These are phyloP conservation scores for Cecropterus lyciades DNA, from an alignment of 1,140 invertebrate species.

Conservation along the genomic window DNA sequence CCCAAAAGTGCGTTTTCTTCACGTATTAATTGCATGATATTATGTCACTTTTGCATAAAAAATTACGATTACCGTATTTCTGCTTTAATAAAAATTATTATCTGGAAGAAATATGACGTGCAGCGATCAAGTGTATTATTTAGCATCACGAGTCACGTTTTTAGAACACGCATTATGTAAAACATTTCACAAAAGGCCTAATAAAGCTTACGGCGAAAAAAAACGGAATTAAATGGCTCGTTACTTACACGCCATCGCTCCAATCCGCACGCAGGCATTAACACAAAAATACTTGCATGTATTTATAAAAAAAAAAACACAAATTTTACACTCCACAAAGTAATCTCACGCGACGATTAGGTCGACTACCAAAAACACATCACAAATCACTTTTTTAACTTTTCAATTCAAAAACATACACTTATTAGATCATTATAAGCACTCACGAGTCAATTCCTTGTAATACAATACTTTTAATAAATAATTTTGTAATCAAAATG, in stretches of 20 bases:
- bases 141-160: constrained; percentile 6
- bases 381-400: constrained; percentile 17
- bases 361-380: constrained; percentile 36
- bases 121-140: not conserved
- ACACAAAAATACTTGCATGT: constrained; percentile 30
- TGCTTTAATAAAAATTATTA: not conserved
- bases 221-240: constrained; percentile 14
- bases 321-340: constrained; percentile 39
- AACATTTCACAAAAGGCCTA: not conserved
- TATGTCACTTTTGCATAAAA: too few relatives aligned
- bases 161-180: constrained; percentile 19
- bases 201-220: constrained; percentile 1
- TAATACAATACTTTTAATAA: constrained; percentile 46
- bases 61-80: too few relatives aligned
- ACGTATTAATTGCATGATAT: too few relatives aligned
- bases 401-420: not conserved
- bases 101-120: not conserved
- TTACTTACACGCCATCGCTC: constrained; percentile 49
- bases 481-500: constrained; percentile 43
- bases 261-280: constrained; percentile 40
- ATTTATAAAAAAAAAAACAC: constrained; percentile 40
- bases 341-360: constrained; percentile 49
- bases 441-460: constrained; percentile 18
- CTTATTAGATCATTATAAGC: constrained; percentile 1
- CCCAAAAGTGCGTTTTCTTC: too few relatives aligned